Conservation (phyloP, 2,797 vertebrate species). For the Eptatretus atami region DNA sequence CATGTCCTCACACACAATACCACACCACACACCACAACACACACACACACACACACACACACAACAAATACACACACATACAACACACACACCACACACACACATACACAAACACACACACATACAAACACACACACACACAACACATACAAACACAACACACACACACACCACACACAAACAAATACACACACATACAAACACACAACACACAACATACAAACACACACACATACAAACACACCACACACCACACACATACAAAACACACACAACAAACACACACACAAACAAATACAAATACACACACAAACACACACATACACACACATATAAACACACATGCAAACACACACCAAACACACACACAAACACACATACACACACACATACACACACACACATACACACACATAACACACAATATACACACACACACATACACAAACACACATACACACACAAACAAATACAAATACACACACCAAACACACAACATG, state of each 20-base stretch:
- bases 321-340: neutral
- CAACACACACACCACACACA: slow-evolving; percentile 1
- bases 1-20: neutral
- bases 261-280: neutral
- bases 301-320: too few relatives aligned
- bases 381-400: neutral
- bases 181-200: neutral
- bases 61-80: neutral
- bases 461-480: neutral
- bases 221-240: neutral
- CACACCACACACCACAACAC: slow-evolving; percentile 1
- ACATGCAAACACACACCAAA: neutral
- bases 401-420: neutral
- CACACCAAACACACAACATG: neutral
- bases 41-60: slow-evolving; percentile 2
- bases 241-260: neutral
- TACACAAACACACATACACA: neutral
- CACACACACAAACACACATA: neutral
- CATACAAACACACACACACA: slow-evolving; percentile 1
- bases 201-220: neutral
- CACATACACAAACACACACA: neutral
- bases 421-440: neutral
- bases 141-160: neutral
- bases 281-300: neutral
- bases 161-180: neutral